A percentile compares a stretch with the other conserved stretches of the same genome.
Conservation (phyloP, 2,797 vertebrate genomes). For the Melanotaenia parkinsoni region DNA sequence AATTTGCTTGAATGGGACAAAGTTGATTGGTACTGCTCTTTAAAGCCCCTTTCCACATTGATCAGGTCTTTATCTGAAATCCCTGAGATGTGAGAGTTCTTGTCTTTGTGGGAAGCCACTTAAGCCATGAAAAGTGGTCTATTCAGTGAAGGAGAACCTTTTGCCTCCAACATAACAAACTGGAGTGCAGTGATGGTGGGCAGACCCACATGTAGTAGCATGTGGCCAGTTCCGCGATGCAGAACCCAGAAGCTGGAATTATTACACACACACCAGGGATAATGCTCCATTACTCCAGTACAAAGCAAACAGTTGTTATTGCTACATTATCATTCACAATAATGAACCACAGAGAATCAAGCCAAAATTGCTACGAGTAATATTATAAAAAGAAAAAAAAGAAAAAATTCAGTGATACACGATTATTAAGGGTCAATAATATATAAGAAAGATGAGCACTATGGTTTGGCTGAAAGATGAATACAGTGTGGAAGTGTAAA, state of each 20-base stretch:
- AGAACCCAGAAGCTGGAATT: slow-evolving; percentile 5
- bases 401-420: too few relatives aligned
- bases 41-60: neutral
- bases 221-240: neutral
- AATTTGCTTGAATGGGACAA: neutral
- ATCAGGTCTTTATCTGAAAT: neutral
- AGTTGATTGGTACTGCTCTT: neutral
- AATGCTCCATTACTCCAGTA: neutral
- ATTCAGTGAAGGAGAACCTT: neutral
- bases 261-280: neutral
- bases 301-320: neutral
- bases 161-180: neutral
- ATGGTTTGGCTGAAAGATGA: too few relatives aligned
- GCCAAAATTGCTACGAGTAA: too few relatives aligned
- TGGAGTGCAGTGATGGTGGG: too few relatives aligned
- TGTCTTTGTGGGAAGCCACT: neutral
- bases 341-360: neutral
- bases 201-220: neutral
- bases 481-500: too few relatives aligned
- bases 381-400: too few relatives aligned
- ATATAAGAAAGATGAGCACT: too few relatives aligned
- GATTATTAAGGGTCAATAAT: too few relatives aligned
- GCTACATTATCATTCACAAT: neutral
- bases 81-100: neutral
- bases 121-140: neutral